Percentiles rank a stretch among this genome's conserved stretches.
Evolutionary conservation across 2,113 vertebrate genomes (phyloP).

Genomic region (Callocephalon fimbriatum): DNA sequence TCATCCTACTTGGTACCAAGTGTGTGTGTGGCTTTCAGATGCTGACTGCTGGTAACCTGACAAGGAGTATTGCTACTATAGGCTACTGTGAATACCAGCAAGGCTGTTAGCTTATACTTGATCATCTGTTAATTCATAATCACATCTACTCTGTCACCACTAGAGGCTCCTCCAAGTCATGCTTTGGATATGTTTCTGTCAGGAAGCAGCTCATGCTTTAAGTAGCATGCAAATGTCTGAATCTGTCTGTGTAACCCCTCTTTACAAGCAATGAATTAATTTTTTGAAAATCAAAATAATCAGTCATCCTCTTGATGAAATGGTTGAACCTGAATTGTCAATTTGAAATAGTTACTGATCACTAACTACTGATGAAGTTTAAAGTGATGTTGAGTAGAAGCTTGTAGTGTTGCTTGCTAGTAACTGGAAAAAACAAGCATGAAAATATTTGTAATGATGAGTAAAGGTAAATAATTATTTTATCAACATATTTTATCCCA

Average conservation of each 20-base stretch:
- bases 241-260: not conserved
- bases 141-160: constrained; percentile 11
- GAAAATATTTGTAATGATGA: not conserved
- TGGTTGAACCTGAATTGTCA: not conserved
- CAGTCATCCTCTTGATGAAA: not conserved
- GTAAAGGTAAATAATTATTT: not conserved
- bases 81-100: not conserved
- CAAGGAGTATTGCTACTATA: not conserved
- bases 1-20: not conserved
- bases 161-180: constrained; percentile 49
- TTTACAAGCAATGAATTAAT: not conserved
- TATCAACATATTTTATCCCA: not conserved
- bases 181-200: not conserved
- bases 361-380: not conserved
- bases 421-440: not conserved
- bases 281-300: not conserved
- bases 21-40: not conserved
- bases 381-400: not conserved
- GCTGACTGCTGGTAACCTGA: not conserved
- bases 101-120: not conserved
- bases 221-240: not conserved
- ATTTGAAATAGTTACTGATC: not conserved
- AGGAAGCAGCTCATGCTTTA: not conserved
- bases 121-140: not conserved
- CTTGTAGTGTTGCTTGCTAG: not conserved